Base-by-base conservation (phyloP, 1,140 invertebrate species). In the Chrysomallon squamiferum region DNA sequence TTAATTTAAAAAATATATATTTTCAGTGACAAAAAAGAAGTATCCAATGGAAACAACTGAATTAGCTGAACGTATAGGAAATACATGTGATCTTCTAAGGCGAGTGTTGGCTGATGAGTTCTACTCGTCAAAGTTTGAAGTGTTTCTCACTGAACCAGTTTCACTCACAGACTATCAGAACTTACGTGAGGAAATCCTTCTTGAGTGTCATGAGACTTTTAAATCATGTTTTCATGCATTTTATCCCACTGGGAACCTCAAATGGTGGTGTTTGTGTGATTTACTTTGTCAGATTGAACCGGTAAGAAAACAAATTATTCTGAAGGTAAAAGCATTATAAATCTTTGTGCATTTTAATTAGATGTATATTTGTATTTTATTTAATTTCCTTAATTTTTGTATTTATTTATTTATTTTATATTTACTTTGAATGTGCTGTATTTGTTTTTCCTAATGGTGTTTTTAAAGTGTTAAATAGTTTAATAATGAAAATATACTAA, bases 191-290 rank as follows among this genome's bases (percentile, higher is more conserved):
- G 80, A 84, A 41, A 92, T 98, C 62, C 84, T 98, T 15, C 92
- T 94, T 32, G 95, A 97, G 78, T 95, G 93, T 75, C 93, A 97
- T 74, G 89, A 91, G 59, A 96, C 95, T 11, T 95, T 97, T 81
- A 92, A 95, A 3, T 87, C 91, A 3, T 97, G 95, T 84, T 98
- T 96, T 79, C 94, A 97, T 85, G 94, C 94, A 0, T 98, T 98
- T 86, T 98, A 96, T 86, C 95, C 96, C 0, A 97, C 95, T 1
- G 92, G 93, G 0, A 91, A 90, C 63, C 87, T 97, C 22, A 97
- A 97, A 82, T 97, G 96, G 95, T 91, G 91, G 63, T 93, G 93
- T 77, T 83, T 98, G 0, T 96, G 95, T 85, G 93, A 95, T 79
- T 84, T 97, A 18, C 86, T 97, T 9, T 76, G 71, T 45, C 89